phyloP scores from a whole-genome alignment of 2,888 invertebrate genomes.

The Spicauda simplicius region DNA sequence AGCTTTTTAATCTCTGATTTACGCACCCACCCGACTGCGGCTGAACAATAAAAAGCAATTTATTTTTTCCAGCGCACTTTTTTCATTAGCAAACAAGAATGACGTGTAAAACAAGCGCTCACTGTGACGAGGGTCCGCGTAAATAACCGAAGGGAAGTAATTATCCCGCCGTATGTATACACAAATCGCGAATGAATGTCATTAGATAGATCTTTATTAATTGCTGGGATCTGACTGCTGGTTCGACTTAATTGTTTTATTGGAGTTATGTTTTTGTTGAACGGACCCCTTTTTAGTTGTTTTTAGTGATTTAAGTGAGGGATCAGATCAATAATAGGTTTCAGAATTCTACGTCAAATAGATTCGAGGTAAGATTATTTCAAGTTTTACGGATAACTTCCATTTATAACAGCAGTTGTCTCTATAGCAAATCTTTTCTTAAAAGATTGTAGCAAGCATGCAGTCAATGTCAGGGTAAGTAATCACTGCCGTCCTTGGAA shows the following conservation, averaged over 20 bases:
- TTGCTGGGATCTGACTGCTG: slow-evolving; percentile 29
- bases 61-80: slow-evolving; percentile 73
- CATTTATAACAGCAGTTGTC: too few relatives aligned
- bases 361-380: too few relatives aligned
- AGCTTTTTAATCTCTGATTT: slow-evolving; percentile 76
- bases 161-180: slow-evolving; percentile 63
- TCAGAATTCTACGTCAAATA: too few relatives aligned
- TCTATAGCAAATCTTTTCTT: too few relatives aligned
- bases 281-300: neutral
- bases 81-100: slow-evolving; percentile 82
- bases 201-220: slow-evolving; percentile 42
- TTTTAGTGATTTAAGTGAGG: too few relatives aligned
- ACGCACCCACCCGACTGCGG: slow-evolving; percentile 67
- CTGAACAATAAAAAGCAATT: slow-evolving; percentile 79
- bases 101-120: slow-evolving; percentile 80
- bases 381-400: too few relatives aligned
- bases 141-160: slow-evolving; percentile 77
- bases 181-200: slow-evolving; percentile 48
- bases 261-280: slow-evolving; percentile 6
- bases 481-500: too few relatives aligned
- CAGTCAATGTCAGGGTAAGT: too few relatives aligned
- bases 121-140: slow-evolving; percentile 73
- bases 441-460: too few relatives aligned
- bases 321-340: too few relatives aligned
- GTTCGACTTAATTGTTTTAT: slow-evolving; percentile 22